Percentiles rank a stretch among this genome's conserved stretches.
Conservation (phyloP, 2,797 vertebrate genomes). For the Danionella dracula region DNA sequence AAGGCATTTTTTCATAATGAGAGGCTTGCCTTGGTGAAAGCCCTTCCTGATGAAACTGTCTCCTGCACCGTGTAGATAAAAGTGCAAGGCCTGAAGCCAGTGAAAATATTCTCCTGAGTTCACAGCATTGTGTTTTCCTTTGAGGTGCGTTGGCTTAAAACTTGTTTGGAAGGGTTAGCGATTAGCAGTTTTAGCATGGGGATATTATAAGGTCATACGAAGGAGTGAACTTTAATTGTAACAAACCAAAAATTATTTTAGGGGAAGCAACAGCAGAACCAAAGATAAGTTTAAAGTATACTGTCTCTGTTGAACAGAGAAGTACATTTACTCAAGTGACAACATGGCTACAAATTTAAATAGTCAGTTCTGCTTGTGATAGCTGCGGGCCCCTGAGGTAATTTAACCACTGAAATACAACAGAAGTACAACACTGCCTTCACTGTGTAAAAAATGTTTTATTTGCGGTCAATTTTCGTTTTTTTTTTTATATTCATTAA, state of each 20-base stretch:
- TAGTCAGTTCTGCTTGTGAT: constrained; percentile 55
- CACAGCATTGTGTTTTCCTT: constrained; percentile 28
- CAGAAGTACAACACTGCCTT: constrained; percentile 1
- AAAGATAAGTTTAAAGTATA: not conserved
- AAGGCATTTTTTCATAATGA: constrained; percentile 31
- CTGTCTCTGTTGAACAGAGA: not conserved
- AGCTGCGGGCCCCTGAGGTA: constrained; percentile 32
- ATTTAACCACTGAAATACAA: constrained; percentile 21
- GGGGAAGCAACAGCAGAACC: not conserved
- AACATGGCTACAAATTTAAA: constrained; percentile 41
- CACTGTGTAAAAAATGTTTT: not conserved
- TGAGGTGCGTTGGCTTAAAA: constrained; percentile 28
- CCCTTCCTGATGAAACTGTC: constrained; percentile 33
- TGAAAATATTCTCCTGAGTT: constrained; percentile 15
- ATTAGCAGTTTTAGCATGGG: constrained; percentile 24
- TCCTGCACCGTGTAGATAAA: constrained; percentile 40
- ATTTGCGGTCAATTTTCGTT: not conserved
- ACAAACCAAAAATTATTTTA: too few relatives aligned
- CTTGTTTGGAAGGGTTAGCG: constrained; percentile 7
- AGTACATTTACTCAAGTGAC: constrained; percentile 44
- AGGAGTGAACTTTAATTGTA: not conserved
- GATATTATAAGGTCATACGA: constrained; percentile 30
- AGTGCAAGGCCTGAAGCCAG: constrained; percentile 30
- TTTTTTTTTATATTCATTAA: too few relatives aligned
- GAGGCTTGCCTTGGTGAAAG: constrained; percentile 15